phyloP scores from a whole-genome alignment of 2,888 invertebrate genomes.

The Laothoe populi region DNA sequence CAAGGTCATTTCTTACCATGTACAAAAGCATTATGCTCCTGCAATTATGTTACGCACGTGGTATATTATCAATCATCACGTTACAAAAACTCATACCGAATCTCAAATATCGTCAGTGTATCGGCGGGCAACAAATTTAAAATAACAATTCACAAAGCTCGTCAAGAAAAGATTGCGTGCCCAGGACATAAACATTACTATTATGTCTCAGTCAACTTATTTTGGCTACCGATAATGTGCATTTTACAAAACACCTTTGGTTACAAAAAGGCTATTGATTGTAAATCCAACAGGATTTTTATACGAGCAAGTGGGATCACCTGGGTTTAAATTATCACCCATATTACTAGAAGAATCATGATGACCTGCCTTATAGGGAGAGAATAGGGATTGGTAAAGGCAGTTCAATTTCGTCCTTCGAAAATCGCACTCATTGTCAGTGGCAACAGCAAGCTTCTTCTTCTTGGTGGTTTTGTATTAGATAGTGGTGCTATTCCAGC shows the following conservation, averaged over 20 bases:
- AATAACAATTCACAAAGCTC: conserved; percentile 41
- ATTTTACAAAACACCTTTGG: conserved; percentile 17
- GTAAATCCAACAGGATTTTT: no score
- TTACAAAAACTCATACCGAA: conserved; percentile 15
- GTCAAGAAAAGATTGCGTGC: conserved; percentile 47
- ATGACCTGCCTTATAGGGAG: no score
- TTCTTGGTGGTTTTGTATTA: no score
- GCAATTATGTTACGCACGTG: background rate
- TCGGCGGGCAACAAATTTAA: conserved; percentile 1
- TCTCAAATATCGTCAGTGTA: conserved; percentile 19
- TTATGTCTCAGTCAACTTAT: conserved; percentile 55
- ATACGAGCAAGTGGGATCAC: no score
- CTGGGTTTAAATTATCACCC: no score
- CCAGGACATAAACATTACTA: conserved; percentile 51
- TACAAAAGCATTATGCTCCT: background rate
- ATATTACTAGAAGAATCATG: no score
- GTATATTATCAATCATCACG: conserved; percentile 5
- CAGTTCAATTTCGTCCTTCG: no score
- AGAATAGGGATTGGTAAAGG: no score
- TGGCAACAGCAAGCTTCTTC: no score
- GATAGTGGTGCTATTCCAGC: no score
- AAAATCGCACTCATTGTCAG: no score
- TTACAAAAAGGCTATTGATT: background rate
- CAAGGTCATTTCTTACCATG: no score
- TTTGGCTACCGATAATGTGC: conserved; percentile 46